Evolutionary conservation across 1,140 invertebrate species (phyloP).

Genomic region (Zaprionus lachaisei): DNA sequence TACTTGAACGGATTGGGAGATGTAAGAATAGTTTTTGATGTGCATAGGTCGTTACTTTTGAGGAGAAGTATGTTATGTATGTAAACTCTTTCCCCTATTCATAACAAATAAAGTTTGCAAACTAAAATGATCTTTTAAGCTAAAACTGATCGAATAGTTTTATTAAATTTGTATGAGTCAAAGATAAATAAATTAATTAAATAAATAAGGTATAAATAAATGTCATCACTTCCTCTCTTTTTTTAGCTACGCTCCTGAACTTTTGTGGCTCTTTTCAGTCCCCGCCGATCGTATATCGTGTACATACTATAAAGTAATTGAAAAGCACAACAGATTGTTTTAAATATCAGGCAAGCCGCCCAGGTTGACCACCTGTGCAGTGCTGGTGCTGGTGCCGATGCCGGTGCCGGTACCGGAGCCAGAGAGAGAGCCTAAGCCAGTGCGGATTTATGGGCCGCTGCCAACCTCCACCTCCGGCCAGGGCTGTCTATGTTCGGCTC

Average conservation of each 20-base stretch:
- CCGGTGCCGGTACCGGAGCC: slow-evolving; percentile 14
- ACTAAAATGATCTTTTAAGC: too few species aligned
- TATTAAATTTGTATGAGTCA: too few species aligned
- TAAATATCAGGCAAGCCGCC: slow-evolving; percentile 78
- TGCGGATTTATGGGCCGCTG: slow-evolving; percentile 61
- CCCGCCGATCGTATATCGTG: slow-evolving; percentile 68
- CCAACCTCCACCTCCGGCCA: slow-evolving; percentile 21
- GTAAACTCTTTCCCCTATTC: too few species aligned
- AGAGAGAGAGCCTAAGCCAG: background rate
- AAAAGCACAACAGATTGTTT: slow-evolving; percentile 83
- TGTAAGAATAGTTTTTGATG: background rate
- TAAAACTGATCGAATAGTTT: too few species aligned
- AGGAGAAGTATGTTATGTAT: too few species aligned
- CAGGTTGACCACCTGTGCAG: slow-evolving; percentile 79
- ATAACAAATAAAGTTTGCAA: too few species aligned
- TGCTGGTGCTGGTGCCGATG: slow-evolving; percentile 13
- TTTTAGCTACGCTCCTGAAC: slow-evolving; percentile 49
- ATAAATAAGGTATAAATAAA: too few species aligned
- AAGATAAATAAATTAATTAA: too few species aligned
- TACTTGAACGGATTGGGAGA: background rate
- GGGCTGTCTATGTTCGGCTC: slow-evolving; percentile 24
- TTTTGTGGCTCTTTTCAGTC: slow-evolving; percentile 27
- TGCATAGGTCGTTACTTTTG: background rate
- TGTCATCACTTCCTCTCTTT: background rate
- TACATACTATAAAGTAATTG: slow-evolving; percentile 82